phyloP scores from a whole-genome alignment of 2,113 vertebrate genomes.

The Brachyhypopomus occidentalis region DNA sequence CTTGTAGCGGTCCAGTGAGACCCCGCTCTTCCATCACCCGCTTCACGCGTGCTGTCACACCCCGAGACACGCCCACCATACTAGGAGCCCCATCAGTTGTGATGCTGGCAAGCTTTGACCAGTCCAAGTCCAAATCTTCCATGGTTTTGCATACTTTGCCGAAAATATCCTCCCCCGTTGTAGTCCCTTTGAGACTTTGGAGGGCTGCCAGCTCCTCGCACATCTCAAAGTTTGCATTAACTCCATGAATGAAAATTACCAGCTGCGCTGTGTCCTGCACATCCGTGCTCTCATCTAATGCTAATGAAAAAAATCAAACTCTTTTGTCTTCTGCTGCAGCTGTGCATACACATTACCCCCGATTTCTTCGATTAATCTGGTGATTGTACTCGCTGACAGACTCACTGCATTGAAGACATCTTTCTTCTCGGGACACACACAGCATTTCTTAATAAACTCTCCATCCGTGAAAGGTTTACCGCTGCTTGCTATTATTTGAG shows the following conservation, averaged over 20 bases:
- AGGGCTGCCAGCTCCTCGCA: conserved; percentile 46
- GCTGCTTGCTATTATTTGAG: not conserved
- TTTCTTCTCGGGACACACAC: conserved; percentile 34
- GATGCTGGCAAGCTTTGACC: conserved; percentile 28
- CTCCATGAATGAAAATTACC: conserved; percentile 50
- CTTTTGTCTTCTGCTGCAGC: conserved; percentile 25
- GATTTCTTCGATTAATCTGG: conserved; percentile 34
- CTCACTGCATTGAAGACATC: conserved; percentile 27
- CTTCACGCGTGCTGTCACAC: too few relatives aligned
- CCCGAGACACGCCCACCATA: not conserved
- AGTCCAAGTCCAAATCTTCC: conserved; percentile 26
- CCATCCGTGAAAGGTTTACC: conserved; percentile 1
- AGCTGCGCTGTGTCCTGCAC: conserved; percentile 51
- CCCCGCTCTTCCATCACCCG: too few relatives aligned
- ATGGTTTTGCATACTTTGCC: too few relatives aligned
- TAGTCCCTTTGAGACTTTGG: conserved; percentile 40
- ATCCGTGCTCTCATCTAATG: conserved; percentile 52
- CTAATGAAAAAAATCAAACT: conserved; percentile 44
- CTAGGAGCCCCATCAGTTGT: conserved; percentile 18
- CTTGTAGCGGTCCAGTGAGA: not conserved
- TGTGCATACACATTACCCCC: conserved; percentile 22
- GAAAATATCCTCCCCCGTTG: not conserved
- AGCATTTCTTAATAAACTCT: conserved; percentile 31
- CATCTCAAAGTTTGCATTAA: conserved; percentile 25
- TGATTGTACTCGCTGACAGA: conserved; percentile 37